Evolutionary conservation across 2,113 vertebrate genomes (phyloP).

Genomic region (Cervus canadensis): DNA sequence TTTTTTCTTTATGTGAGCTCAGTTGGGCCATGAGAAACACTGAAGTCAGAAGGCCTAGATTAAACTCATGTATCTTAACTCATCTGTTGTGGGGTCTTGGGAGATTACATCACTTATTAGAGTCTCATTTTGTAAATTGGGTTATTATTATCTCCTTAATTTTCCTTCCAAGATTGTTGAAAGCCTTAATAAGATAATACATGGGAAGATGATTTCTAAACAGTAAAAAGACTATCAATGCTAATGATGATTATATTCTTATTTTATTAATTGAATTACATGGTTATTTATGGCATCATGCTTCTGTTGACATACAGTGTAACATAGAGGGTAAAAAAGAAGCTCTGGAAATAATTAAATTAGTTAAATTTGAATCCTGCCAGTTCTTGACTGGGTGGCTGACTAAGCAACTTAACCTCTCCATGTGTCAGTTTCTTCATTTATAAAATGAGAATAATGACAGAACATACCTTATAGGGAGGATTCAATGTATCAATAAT

Average conservation of each 20-base stretch:
- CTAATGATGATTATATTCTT: background rate
- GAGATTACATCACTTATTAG: background rate
- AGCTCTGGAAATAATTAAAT: background rate
- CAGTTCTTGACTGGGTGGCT: background rate
- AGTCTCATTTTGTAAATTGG: background rate
- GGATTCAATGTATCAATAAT: background rate
- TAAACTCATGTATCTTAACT: background rate
- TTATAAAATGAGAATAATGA: background rate
- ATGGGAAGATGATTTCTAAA: background rate
- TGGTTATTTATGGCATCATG: background rate
- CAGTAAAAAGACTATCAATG: background rate
- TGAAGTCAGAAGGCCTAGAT: background rate
- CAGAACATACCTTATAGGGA: background rate
- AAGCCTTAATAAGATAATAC: background rate
- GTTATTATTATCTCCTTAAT: background rate
- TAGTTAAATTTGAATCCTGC: background rate
- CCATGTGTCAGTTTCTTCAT: background rate
- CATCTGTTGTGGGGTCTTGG: background rate
- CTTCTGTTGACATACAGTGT: slow-evolving; percentile 2
- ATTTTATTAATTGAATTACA: background rate
- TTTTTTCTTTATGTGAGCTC: background rate
- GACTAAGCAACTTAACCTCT: background rate
- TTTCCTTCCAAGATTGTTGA: background rate
- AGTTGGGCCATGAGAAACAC: background rate
- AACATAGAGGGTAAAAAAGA: background rate